Percentiles rank a stretch among this genome's conserved stretches.
Evolutionary conservation across 1,140 invertebrate species (phyloP).

Genomic region (Augochlora pura): DNA sequence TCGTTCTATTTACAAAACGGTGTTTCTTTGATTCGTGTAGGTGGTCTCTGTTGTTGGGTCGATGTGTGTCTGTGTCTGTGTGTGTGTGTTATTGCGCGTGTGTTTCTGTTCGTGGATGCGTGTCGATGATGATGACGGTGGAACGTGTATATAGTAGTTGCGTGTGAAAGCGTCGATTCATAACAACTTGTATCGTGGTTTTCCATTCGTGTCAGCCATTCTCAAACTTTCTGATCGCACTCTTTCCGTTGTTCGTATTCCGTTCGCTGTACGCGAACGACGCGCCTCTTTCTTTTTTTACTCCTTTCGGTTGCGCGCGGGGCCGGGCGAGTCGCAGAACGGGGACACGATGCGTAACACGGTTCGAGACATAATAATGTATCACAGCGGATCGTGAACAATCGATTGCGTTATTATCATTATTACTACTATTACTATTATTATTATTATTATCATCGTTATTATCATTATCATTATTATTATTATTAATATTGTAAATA

Average conservation of each 20-base stretch:
- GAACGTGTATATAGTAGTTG: too few relatives aligned
- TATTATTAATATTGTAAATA: too few relatives aligned
- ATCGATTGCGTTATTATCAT: not conserved
- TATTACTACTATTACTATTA: too few relatives aligned
- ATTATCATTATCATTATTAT: too few relatives aligned
- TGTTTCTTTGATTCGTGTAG: not conserved
- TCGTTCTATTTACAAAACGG: conserved; percentile 37
- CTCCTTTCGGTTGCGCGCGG: not conserved
- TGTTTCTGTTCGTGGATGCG: not conserved
- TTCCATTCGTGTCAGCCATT: conserved; percentile 64
- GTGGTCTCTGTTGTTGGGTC: too few relatives aligned
- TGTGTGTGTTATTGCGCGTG: not conserved
- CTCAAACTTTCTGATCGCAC: conserved; percentile 61
- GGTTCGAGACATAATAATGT: conserved; percentile 11
- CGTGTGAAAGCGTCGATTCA: conserved; percentile 18
- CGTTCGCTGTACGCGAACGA: not conserved
- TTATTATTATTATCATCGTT: too few relatives aligned
- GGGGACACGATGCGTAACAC: too few relatives aligned
- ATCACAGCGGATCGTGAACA: conserved; percentile 56
- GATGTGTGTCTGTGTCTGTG: not conserved
- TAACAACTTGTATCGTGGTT: conserved; percentile 34
- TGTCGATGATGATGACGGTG: not conserved
- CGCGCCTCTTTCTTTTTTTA: too few relatives aligned
- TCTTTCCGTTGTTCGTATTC: not conserved
- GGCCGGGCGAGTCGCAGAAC: not conserved